A percentile compares a stretch with the other conserved stretches of the same genome.
These are phyloP conservation scores for Masticophis lateralis DNA, from an alignment of 2,797 vertebrate species.

Conservation along the genomic window DNA sequence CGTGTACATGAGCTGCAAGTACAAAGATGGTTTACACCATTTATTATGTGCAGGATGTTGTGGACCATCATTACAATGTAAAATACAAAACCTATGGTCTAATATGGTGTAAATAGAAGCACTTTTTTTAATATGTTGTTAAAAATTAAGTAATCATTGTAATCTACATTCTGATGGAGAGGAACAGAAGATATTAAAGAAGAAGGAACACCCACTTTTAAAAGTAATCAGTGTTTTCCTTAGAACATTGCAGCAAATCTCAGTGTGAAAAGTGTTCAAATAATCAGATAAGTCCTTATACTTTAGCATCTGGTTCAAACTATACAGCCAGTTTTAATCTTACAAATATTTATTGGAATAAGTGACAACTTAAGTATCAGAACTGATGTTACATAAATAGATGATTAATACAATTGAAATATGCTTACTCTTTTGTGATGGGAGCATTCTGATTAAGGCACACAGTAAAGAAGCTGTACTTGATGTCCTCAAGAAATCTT, in stretches of 20 bases:
- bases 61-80: not conserved
- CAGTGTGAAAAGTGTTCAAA: conserved; percentile 30
- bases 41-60: not conserved
- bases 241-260: conserved; percentile 44
- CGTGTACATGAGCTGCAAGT: not conserved
- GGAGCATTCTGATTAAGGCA: conserved; percentile 30
- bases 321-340: conserved; percentile 28
- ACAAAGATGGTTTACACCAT: not conserved
- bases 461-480: conserved; percentile 29
- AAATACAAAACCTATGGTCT: not conserved
- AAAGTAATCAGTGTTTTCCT: conserved; percentile 8
- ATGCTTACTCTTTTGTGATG: conserved; percentile 25
- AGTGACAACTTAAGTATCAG: not conserved
- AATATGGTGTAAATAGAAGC: not conserved
- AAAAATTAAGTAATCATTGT: not conserved
- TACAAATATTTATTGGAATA: conserved; percentile 1
- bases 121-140: not conserved
- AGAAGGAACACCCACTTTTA: not conserved
- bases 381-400: not conserved
- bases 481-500: conserved; percentile 63
- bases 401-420: not conserved
- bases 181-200: not conserved
- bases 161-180: not conserved
- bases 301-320: conserved; percentile 47
- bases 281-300: conserved; percentile 46